These are phyloP conservation scores for Cephus runcator DNA, from an alignment of 2,888 invertebrate genomes.

Conservation along the genomic window DNA sequence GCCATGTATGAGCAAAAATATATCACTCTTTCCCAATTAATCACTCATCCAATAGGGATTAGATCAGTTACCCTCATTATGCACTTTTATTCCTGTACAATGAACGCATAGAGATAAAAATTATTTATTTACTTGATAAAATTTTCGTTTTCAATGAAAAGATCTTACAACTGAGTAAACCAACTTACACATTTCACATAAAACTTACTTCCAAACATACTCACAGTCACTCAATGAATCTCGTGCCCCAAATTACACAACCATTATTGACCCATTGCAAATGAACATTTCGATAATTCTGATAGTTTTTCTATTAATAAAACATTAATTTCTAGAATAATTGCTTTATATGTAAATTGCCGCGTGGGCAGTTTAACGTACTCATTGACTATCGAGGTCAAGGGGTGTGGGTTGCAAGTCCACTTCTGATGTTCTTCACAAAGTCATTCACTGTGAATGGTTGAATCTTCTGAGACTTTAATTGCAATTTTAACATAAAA, in stretches of 20 bases:
- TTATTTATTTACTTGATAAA: no score
- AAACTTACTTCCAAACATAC: no score
- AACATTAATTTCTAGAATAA: constrained; percentile 1
- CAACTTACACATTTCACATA: no score
- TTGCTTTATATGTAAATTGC: constrained; percentile 30
- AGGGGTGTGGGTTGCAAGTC: constrained; percentile 47
- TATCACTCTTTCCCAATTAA: background rate
- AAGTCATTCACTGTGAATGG: constrained; percentile 28
- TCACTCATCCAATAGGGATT: no score
- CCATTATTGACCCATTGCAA: background rate
- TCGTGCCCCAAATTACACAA: no score
- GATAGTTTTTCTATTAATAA: background rate
- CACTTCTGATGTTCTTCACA: constrained; percentile 33
- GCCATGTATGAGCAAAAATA: background rate
- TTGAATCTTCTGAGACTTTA: constrained; percentile 22
- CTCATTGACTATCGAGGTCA: constrained; percentile 48
- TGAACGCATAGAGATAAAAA: no score
- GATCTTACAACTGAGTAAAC: no score
- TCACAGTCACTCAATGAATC: no score
- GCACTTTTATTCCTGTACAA: no score
- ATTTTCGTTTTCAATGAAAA: no score
- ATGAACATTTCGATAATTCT: constrained; percentile 1
- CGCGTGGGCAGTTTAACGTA: constrained; percentile 41
- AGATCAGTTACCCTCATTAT: no score
- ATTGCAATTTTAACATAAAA: constrained; percentile 4